Base-by-base conservation (phyloP, 2,113 vertebrate species). In the zebrafish (Danio rerio) region DNA sequence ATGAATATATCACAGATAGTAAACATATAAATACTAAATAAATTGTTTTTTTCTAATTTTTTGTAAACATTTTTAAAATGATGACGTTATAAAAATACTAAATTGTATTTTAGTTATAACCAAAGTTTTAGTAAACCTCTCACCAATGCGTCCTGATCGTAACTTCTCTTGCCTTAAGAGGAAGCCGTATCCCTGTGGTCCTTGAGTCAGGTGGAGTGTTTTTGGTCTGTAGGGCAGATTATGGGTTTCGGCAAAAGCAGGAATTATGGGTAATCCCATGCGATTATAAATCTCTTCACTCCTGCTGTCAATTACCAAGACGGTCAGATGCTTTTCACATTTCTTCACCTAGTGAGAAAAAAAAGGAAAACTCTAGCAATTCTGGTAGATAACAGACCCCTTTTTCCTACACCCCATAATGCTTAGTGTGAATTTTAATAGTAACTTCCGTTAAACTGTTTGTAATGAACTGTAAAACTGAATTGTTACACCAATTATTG, bases 151-250 rank as follows among this genome's bases (percentile, higher is more conserved):
- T 11, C 87, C 92, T 0, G 87, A 86, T 16, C 56, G 65, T 50
- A 93, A 89, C 80, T 90, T 95, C 70, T 96, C 96, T 56, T 98
- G 95, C 55, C 95, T 94, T 81, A 99, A 93, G 84, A 99, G 89
- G 83, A 99, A 99, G 5, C 98, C 98, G 0, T 96, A 99, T 21
- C 97, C 97, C 12, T 91, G 84, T 0, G 84, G 87, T 7, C 95
- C 96, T 84, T 95, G 96, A 15, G 90, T 83, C 52, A 99, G 86
- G 65, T 91, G 89, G 86, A 99, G 88, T 78, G 92, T 94, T n/a
- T 94, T 95, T n/a, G 93, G 91, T 43, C 55, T 87, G 84, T 94
- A 87, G 3, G 96, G 96, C 4, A 98, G 91, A 72, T 90, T 88
- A 84, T 91, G 90, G 75, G 90, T 89, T 52, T 94, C 92, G 0